A percentile compares a stretch with the other conserved stretches of the same genome.
These are phyloP conservation scores for Muscicapa adusta DNA, from an alignment of 2,113 vertebrate species.

Conservation along the genomic window DNA sequence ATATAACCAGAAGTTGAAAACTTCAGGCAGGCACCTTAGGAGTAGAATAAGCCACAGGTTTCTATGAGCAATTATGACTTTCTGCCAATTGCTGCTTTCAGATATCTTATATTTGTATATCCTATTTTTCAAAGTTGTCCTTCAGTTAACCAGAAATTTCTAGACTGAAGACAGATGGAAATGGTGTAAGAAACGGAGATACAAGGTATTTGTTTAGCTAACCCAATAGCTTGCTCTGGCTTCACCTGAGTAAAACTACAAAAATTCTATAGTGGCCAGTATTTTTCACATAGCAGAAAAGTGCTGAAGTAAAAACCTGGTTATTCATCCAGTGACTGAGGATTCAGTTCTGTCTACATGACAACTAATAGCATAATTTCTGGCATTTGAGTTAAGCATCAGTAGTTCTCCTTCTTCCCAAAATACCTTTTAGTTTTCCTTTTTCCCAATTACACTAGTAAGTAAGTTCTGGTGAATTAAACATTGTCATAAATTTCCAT, in stretches of 20 bases:
- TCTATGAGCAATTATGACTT: not conserved
- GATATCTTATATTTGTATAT: not conserved
- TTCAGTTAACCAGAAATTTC: not conserved
- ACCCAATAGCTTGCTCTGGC: not conserved
- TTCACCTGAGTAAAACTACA: not conserved
- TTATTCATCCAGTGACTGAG: not conserved
- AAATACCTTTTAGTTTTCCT: not conserved
- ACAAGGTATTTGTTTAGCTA: not conserved
- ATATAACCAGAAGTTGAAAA: not conserved
- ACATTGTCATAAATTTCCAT: not conserved
- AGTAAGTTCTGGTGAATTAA: not conserved
- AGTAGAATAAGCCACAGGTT: not conserved
- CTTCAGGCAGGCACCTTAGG: not conserved
- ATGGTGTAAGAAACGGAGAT: not conserved
- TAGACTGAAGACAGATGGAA: not conserved
- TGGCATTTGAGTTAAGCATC: not conserved
- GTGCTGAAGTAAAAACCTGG: not conserved
- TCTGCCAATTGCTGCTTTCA: not conserved
- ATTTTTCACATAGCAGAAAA: not conserved
- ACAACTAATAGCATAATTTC: not conserved
- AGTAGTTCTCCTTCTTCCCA: not conserved
- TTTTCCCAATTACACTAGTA: not conserved
- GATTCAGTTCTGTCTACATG: not conserved
- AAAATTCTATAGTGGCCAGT: not conserved
- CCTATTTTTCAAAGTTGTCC: not conserved